phyloP scores from a whole-genome alignment of 2,797 vertebrate genomes.

The Clarias laeviceps region DNA sequence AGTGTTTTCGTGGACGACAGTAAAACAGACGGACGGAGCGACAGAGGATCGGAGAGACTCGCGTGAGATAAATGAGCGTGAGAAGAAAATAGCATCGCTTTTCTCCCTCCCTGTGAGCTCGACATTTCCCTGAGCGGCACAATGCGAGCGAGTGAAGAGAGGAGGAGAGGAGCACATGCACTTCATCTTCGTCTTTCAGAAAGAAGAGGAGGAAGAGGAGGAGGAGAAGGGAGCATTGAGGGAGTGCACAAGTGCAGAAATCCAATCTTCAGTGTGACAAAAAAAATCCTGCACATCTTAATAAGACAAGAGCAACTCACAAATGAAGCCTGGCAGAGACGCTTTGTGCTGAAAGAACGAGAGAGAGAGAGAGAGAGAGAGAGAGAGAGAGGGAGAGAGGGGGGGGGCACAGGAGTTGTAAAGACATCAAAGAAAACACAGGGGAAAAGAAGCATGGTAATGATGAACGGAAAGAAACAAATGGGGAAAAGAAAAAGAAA shows the following conservation, averaged over 20 bases:
- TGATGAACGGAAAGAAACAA: too few relatives aligned
- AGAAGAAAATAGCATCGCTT: conserved; percentile 18
- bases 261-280: conserved; percentile 63
- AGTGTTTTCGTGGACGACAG: background rate
- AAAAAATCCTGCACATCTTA: conserved; percentile 55
- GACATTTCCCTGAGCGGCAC: conserved; percentile 8
- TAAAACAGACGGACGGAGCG: background rate
- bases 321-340: conserved; percentile 44
- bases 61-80: background rate
- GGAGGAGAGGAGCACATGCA: conserved; percentile 42
- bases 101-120: background rate
- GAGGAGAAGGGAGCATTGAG: conserved; percentile 44
- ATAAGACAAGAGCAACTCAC: conserved; percentile 54
- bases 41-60: background rate
- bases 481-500: background rate
- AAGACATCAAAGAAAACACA: background rate
- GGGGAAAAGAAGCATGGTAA: background rate
- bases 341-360: conserved; percentile 37
- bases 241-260: conserved; percentile 49
- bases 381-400: background rate
- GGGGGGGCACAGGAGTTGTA: background rate
- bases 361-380: background rate
- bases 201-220: conserved; percentile 20
- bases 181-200: conserved; percentile 47
- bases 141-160: conserved; percentile 16